Evolutionary conservation across 2,888 invertebrate genomes (phyloP).

Genomic region (Heliconius aoede): DNA sequence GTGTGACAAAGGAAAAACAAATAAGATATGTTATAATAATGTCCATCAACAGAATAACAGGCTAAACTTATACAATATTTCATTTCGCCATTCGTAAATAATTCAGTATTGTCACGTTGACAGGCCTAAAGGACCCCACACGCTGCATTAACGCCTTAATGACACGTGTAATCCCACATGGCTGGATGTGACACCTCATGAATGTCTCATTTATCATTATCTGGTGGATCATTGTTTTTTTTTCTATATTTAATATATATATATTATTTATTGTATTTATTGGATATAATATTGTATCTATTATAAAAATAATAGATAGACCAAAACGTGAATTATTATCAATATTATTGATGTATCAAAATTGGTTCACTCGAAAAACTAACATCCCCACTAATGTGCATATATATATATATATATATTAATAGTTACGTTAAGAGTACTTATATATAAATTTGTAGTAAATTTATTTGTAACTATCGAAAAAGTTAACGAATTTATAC

Average conservation of each 20-base stretch:
- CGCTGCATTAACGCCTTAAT: conserved; percentile 71
- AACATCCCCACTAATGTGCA: too few relatives aligned
- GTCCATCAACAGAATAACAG: not conserved
- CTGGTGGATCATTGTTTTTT: conserved; percentile 44
- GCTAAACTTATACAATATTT: conserved; percentile 30
- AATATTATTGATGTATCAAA: too few relatives aligned
- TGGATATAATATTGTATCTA: too few relatives aligned
- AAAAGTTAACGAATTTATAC: too few relatives aligned
- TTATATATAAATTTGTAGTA: too few relatives aligned
- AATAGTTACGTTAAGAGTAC: too few relatives aligned
- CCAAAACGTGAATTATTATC: too few relatives aligned
- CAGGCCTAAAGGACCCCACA: conserved; percentile 52
- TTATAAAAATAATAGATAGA: too few relatives aligned
- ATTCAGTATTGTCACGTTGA: conserved; percentile 53
- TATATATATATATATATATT: too few relatives aligned
- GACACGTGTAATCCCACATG: conserved; percentile 74
- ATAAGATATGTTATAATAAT: not conserved
- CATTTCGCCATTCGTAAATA: conserved; percentile 47
- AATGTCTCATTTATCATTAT: conserved; percentile 78
- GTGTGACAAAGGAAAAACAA: not conserved
- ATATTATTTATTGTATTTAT: not conserved
- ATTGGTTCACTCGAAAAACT: too few relatives aligned
- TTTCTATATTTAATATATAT: conserved; percentile 27
- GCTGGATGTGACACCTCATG: conserved; percentile 70
- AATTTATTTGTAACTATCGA: too few relatives aligned